Evolutionary conservation across 1,140 invertebrate genomes (phyloP).

Genomic region (Gonatopus flavifemur): DNA sequence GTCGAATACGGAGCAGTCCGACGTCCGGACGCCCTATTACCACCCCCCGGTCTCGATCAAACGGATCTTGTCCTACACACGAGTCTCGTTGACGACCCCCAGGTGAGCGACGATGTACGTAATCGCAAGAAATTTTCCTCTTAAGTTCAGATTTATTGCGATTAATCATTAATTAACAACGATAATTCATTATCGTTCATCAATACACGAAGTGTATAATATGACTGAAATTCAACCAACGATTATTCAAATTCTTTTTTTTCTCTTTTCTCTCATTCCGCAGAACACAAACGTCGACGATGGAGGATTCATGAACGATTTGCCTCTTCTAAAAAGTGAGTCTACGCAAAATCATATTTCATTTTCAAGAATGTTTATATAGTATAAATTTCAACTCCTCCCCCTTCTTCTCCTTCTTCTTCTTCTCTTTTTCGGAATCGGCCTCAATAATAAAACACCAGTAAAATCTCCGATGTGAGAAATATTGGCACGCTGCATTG

Average conservation of each 20-base stretch:
- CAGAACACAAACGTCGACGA: constrained; percentile 84
- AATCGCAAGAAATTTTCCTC: constrained; percentile 45
- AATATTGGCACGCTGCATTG: too few relatives aligned
- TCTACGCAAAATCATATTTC: constrained; percentile 32
- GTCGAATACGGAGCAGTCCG: constrained; percentile 59
- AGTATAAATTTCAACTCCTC: too few relatives aligned
- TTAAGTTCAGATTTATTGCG: constrained; percentile 7
- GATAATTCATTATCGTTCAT: too few relatives aligned
- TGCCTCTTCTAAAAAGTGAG: constrained; percentile 88
- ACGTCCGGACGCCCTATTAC: constrained; percentile 65
- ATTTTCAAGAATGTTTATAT: too few relatives aligned
- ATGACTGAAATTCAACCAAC: too few relatives aligned
- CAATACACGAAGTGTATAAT: too few relatives aligned
- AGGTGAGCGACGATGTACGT: constrained; percentile 60
- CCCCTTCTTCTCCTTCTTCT: too few relatives aligned
- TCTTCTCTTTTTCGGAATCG: too few relatives aligned
- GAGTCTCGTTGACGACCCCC: constrained; percentile 59
- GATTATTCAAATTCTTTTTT: too few relatives aligned
- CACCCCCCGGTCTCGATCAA: constrained; percentile 57
- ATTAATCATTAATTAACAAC: too few relatives aligned
- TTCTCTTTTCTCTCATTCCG: constrained; percentile 45
- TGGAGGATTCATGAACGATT: constrained; percentile 81
- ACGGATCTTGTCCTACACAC: constrained; percentile 56
- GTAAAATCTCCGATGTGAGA: too few relatives aligned
- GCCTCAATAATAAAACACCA: too few relatives aligned